These are phyloP conservation scores for Linyphia triangularis DNA, from an alignment of 2,888 invertebrate species.

Conservation along the genomic window DNA sequence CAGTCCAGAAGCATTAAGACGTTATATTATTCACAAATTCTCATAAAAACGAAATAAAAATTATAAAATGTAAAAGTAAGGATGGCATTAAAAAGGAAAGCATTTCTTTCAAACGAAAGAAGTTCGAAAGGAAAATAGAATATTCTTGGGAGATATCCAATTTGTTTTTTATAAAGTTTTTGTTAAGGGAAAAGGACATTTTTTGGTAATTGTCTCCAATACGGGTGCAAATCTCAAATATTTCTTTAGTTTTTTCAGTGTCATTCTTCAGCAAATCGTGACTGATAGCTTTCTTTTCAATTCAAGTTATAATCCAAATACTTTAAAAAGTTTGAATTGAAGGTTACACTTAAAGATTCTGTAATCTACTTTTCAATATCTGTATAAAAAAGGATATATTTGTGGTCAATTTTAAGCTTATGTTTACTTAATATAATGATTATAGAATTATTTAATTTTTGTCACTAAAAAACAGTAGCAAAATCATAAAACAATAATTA, in stretches of 20 bases:
- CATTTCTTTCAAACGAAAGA: not conserved
- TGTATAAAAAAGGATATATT: too few relatives aligned
- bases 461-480: too few relatives aligned
- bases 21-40: slow-evolving; percentile 35
- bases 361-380: too few relatives aligned
- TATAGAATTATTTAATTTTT: too few relatives aligned
- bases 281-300: too few relatives aligned
- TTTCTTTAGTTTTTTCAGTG: not conserved
- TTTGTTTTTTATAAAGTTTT: not conserved
- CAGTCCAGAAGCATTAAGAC: slow-evolving; percentile 22
- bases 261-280: too few relatives aligned
- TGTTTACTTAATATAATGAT: too few relatives aligned
- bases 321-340: too few relatives aligned
- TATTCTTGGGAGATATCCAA: slow-evolving; percentile 34
- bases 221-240: not conserved
- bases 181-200: not conserved
- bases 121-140: not conserved
- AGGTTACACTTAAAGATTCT: too few relatives aligned
- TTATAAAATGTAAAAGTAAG: not conserved
- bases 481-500: too few relatives aligned
- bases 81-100: not conserved
- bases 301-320: too few relatives aligned
- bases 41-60: not conserved
- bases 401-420: too few relatives aligned
- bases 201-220: not conserved